Evolutionary conservation across 2,888 invertebrate species (phyloP).

Genomic region (Leucoma salicis): DNA sequence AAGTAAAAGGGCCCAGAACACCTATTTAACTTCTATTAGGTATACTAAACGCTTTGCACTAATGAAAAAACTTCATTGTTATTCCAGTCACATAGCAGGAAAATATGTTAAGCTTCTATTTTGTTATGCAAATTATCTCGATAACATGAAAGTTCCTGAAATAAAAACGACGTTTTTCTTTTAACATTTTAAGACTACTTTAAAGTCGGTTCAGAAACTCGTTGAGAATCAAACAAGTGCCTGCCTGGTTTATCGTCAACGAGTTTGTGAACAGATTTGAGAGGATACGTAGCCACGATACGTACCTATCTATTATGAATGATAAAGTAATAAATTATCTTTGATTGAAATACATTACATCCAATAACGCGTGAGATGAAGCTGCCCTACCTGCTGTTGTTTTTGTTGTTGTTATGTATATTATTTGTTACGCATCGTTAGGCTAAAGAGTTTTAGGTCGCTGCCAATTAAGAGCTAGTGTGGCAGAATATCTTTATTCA

Average conservation of each 20-base stretch:
- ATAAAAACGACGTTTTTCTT: conserved; percentile 8
- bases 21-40: not conserved
- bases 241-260: no score
- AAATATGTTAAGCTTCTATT: conserved; percentile 21
- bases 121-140: conserved; percentile 27
- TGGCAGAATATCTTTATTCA: no score
- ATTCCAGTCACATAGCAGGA: conserved; percentile 6
- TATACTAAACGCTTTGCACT: not conserved
- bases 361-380: conserved; percentile 40
- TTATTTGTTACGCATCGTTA: no score
- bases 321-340: conserved; percentile 39
- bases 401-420: no score
- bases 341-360: conserved; percentile 52
- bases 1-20: not conserved
- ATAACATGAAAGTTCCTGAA: conserved; percentile 12
- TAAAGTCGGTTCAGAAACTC: conserved; percentile 23
- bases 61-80: conserved; percentile 7
- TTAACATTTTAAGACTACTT: conserved; percentile 12
- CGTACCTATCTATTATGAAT: conserved; percentile 38
- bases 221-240: conserved; percentile 11
- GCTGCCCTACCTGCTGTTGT: no score
- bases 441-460: no score
- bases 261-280: no score
- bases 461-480: no score
- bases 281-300: no score